phyloP scores from a whole-genome alignment of 2,797 vertebrate genomes.

The Moxostoma hubbsi region DNA sequence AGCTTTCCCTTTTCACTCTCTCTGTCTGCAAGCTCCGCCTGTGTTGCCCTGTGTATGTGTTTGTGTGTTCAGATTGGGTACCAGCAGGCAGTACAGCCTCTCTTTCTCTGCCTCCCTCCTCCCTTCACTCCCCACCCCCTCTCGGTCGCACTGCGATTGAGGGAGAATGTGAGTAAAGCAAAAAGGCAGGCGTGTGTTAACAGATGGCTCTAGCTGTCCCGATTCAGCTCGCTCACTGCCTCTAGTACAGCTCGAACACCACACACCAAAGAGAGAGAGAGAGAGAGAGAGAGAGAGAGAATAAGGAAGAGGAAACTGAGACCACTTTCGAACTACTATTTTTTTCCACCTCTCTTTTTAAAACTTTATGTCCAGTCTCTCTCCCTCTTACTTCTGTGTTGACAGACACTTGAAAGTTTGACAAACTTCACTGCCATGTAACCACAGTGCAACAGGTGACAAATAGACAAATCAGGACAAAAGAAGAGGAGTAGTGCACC shows the following conservation, averaged over 20 bases:
- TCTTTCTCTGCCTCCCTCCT: constrained; percentile 40
- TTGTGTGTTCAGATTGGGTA: constrained; percentile 63
- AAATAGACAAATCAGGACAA: constrained; percentile 27
- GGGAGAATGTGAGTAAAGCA: constrained; percentile 60
- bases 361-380: constrained; percentile 46
- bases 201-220: constrained; percentile 75
- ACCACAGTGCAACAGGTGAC: constrained; percentile 22
- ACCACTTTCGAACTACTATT: constrained; percentile 52
- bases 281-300: constrained; percentile 30
- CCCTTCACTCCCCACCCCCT: constrained; percentile 42
- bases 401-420: constrained; percentile 47
- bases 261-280: constrained; percentile 31
- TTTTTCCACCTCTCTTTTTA: constrained; percentile 53
- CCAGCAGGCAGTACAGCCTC: constrained; percentile 56
- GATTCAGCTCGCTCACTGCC: constrained; percentile 62
- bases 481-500: constrained; percentile 25
- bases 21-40: constrained; percentile 62
- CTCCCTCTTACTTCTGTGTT: constrained; percentile 33
- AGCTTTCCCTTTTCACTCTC: constrained; percentile 37
- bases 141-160: constrained; percentile 45
- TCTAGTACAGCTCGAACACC: constrained; percentile 54
- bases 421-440: constrained; percentile 17
- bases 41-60: constrained; percentile 56
- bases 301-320: constrained; percentile 47
- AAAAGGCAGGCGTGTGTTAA: constrained; percentile 68